Conservation (phyloP, 1,140 invertebrate genomes). For the Teleopsis dalmanni region DNA sequence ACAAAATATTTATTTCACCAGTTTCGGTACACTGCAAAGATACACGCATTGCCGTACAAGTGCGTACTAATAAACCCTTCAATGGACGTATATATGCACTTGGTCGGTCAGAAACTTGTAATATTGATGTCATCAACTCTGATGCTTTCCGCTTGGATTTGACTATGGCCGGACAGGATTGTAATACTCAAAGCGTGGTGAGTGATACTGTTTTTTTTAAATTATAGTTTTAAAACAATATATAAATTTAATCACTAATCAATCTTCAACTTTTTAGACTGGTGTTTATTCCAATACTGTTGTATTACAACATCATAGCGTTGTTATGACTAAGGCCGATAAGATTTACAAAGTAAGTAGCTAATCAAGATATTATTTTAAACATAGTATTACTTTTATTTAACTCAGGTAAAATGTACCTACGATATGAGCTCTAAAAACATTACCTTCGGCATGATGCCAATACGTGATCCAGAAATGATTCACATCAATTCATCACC, state of each 20-base stretch:
- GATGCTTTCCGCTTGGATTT: slow-evolving; percentile 86
- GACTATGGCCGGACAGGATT: slow-evolving; percentile 88
- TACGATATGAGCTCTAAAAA: slow-evolving; percentile 95
- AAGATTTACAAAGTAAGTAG: slow-evolving; percentile 97
- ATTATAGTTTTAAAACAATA: no score
- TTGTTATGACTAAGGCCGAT: slow-evolving; percentile 93
- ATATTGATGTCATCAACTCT: slow-evolving; percentile 86
- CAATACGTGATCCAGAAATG: slow-evolving; percentile 89
- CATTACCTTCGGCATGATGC: slow-evolving; percentile 95
- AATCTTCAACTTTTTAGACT: slow-evolving; percentile 55
- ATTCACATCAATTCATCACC: slow-evolving; percentile 91
- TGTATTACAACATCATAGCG: slow-evolving; percentile 89
- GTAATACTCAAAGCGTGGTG: slow-evolving; percentile 86
- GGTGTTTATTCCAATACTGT: slow-evolving; percentile 92
- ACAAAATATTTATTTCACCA: slow-evolving; percentile 50
- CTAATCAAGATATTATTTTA: no score
- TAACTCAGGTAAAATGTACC: slow-evolving; percentile 88
- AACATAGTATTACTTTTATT: no score
- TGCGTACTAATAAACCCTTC: slow-evolving; percentile 86
- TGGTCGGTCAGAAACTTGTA: slow-evolving; percentile 88
- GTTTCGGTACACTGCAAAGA: slow-evolving; percentile 92
- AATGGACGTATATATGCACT: slow-evolving; percentile 90
- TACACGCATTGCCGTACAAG: slow-evolving; percentile 85
- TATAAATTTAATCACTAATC: neutral
- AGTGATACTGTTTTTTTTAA: slow-evolving; percentile 46